These are phyloP conservation scores for Cheilosia scutellata DNA, from an alignment of 2,888 invertebrate genomes.

Conservation along the genomic window DNA sequence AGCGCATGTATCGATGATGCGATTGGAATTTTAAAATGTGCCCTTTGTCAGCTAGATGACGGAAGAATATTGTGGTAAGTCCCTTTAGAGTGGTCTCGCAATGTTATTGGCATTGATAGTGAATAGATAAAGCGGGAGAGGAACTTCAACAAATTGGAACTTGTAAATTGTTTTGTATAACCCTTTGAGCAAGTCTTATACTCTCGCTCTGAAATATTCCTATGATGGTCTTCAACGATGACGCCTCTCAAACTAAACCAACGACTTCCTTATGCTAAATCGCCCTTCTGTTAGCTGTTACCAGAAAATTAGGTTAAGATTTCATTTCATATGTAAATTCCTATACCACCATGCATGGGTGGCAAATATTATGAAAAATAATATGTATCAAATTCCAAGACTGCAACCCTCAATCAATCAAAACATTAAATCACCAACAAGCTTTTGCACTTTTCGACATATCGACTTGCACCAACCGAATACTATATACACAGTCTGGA, in stretches of 20 bases:
- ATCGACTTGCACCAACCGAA: background rate
- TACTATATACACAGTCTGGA: background rate
- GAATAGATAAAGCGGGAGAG: too few species aligned
- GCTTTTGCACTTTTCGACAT: slow-evolving; percentile 62
- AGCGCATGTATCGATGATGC: slow-evolving; percentile 27
- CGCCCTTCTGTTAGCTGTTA: background rate
- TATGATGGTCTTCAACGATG: too few species aligned
- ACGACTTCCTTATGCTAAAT: too few species aligned
- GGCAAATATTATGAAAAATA: background rate
- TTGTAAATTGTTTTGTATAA: too few species aligned
- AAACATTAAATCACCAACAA: slow-evolving; percentile 57
- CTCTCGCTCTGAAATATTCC: too few species aligned
- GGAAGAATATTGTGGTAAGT: background rate
- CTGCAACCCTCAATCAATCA: slow-evolving; percentile 39
- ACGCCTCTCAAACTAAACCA: too few species aligned
- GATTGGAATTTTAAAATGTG: slow-evolving; percentile 42
- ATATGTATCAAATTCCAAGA: background rate
- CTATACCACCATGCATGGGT: background rate
- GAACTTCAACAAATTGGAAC: too few species aligned
- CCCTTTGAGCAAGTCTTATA: too few species aligned
- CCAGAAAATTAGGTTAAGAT: slow-evolving; percentile 41
- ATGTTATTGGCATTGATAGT: too few species aligned
- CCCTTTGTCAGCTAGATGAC: background rate
- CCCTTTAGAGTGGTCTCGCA: background rate
- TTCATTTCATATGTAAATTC: slow-evolving; percentile 52